These are phyloP conservation scores for Tethea ocularis DNA, from an alignment of 2,888 invertebrate species.

Conservation along the genomic window DNA sequence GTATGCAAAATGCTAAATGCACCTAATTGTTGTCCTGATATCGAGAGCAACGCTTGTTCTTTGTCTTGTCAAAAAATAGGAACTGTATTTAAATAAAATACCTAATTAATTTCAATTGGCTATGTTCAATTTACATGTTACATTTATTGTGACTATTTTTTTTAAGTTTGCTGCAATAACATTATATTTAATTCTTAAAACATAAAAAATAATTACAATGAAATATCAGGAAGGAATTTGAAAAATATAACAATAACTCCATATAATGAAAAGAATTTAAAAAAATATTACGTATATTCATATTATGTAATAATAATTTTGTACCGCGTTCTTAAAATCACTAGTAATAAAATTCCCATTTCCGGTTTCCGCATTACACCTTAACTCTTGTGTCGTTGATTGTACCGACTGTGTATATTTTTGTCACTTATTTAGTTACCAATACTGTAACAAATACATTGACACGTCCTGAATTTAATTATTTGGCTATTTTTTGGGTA, in stretches of 20 bases:
- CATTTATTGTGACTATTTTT: no score
- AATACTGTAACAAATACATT: no score
- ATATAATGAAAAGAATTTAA: background rate
- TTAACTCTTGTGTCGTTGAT: background rate
- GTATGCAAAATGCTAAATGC: background rate
- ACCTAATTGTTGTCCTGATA: background rate
- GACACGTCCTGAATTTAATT: background rate
- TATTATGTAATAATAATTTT: background rate
- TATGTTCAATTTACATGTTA: no score
- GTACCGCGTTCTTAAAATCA: slow-evolving; percentile 1
- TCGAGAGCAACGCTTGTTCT: background rate
- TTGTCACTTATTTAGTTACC: background rate
- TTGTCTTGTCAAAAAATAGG: background rate
- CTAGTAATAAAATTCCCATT: background rate
- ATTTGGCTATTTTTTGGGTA: background rate
- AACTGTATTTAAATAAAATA: no score
- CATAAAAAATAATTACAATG: no score
- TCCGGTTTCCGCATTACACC: background rate
- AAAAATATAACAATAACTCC: background rate
- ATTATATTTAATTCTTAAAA: no score
- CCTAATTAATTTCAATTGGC: no score
- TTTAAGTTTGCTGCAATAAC: no score
- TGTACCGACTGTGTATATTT: slow-evolving; percentile 1
- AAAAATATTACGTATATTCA: background rate
- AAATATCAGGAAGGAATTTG: background rate